These are phyloP conservation scores for Rhizomys pruinosus DNA, from an alignment of 2,113 vertebrate genomes.

Conservation along the genomic window DNA sequence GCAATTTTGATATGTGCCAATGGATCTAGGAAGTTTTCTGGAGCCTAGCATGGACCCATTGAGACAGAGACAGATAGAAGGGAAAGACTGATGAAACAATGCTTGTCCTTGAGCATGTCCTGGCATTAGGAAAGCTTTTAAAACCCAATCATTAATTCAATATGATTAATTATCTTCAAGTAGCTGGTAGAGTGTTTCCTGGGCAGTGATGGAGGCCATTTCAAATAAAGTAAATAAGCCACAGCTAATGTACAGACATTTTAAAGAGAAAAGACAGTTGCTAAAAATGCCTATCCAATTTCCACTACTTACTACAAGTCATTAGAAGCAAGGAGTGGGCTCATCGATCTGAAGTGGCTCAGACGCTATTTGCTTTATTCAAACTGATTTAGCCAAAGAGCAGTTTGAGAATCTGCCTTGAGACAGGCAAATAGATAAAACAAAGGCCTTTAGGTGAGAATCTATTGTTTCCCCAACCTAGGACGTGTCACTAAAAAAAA, in stretches of 20 bases:
- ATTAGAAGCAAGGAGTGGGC: constrained; percentile 60
- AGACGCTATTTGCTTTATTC: constrained; percentile 56
- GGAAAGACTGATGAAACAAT: neutral
- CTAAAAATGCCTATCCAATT: constrained; percentile 71
- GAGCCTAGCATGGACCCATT: neutral
- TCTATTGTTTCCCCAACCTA: neutral
- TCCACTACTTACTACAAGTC: constrained; percentile 70
- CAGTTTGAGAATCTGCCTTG: constrained; percentile 48
- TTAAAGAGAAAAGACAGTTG: constrained; percentile 69
- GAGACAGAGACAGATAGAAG: neutral
- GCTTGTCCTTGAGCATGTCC: constrained; percentile 65
- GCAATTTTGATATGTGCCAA: neutral
- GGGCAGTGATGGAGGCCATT: constrained; percentile 64
- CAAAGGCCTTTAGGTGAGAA: neutral
- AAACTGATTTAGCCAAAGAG: constrained; percentile 41
- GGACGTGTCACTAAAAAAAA: neutral
- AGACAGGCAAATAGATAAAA: neutral
- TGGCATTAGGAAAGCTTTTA: constrained; percentile 72
- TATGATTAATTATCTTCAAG: constrained; percentile 77
- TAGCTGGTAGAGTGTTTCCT: constrained; percentile 75
- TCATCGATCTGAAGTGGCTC: constrained; percentile 61
- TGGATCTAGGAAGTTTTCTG: constrained; percentile 14
- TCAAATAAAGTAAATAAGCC: constrained; percentile 74
- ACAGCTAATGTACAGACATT: constrained; percentile 76
- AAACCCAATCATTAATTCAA: constrained; percentile 73